These are phyloP conservation scores for Galerucella pusilla DNA, from an alignment of 2,888 invertebrate genomes.

Conservation along the genomic window DNA sequence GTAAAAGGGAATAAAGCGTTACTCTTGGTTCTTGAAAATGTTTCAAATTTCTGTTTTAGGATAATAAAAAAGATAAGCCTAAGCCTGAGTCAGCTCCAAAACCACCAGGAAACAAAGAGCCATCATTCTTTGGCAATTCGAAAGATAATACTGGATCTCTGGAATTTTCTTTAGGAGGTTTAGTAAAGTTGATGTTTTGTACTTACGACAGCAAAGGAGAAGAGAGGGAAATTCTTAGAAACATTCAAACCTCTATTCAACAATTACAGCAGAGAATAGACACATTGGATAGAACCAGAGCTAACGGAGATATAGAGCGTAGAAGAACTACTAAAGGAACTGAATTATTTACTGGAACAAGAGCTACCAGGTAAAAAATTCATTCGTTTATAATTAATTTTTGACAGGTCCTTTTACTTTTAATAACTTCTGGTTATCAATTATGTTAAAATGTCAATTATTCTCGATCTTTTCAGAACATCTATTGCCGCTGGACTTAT, in stretches of 20 bases:
- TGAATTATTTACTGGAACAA: conserved; percentile 47
- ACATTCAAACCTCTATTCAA: conserved; percentile 59
- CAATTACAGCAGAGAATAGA: conserved; percentile 65
- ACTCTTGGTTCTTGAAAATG: background rate
- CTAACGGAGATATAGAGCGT: conserved; percentile 31
- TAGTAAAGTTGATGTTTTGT: conserved; percentile 70
- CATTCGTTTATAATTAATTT: background rate
- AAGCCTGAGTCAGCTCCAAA: background rate
- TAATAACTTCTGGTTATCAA: too few relatives aligned
- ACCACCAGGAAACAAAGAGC: conserved; percentile 19
- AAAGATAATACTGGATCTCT: conserved; percentile 66
- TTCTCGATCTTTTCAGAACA: background rate
- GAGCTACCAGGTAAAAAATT: conserved; percentile 43
- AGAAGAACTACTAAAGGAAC: conserved; percentile 45
- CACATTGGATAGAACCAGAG: conserved; percentile 60
- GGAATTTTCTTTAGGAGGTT: conserved; percentile 67
- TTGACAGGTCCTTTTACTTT: too few relatives aligned
- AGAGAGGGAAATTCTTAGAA: conserved; percentile 64
- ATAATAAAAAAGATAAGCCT: conserved; percentile 65
- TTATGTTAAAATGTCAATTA: too few relatives aligned
- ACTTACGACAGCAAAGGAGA: conserved; percentile 64
- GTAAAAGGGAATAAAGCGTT: background rate
- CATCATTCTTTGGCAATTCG: conserved; percentile 58
- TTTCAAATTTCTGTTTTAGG: conserved; percentile 61
- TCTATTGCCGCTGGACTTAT: conserved; percentile 1